Conservation (phyloP, 2,113 vertebrate genomes). For the Stomatorhinus ivindoensis region DNA sequence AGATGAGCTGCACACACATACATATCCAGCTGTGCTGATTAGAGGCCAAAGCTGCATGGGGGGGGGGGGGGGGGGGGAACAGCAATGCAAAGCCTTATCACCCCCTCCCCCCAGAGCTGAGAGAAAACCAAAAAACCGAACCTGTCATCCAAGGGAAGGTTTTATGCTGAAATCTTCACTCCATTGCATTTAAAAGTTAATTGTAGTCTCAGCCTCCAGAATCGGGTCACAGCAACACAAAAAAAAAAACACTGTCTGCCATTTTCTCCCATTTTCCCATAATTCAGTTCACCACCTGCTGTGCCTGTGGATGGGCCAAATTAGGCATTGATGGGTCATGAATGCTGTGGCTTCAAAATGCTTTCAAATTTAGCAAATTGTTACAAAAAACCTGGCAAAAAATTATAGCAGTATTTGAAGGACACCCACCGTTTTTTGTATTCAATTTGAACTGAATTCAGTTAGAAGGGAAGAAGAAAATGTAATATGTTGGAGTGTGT, state of each 20-base stretch:
- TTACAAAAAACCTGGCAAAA: not conserved
- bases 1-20: slow-evolving; percentile 36
- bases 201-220: not conserved
- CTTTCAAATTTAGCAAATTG: not conserved
- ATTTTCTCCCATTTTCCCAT: not conserved
- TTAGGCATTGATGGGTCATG: not conserved
- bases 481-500: not conserved
- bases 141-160: not conserved
- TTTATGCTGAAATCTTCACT: not conserved
- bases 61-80: not conserved
- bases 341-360: not conserved
- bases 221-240: not conserved
- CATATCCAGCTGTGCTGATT: slow-evolving; percentile 40
- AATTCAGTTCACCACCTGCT: not conserved
- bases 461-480: not conserved
- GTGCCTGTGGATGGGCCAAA: not conserved
- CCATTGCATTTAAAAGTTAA: not conserved
- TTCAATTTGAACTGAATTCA: not conserved
- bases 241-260: not conserved
- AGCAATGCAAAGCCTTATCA: not conserved
- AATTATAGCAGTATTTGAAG: not conserved
- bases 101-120: not conserved
- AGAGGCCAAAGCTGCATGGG: slow-evolving; percentile 27
- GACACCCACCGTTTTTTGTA: not conserved
- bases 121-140: not conserved